Conservation (phyloP, 2,113 vertebrate genomes). For the Larimichthys polyactis region DNA sequence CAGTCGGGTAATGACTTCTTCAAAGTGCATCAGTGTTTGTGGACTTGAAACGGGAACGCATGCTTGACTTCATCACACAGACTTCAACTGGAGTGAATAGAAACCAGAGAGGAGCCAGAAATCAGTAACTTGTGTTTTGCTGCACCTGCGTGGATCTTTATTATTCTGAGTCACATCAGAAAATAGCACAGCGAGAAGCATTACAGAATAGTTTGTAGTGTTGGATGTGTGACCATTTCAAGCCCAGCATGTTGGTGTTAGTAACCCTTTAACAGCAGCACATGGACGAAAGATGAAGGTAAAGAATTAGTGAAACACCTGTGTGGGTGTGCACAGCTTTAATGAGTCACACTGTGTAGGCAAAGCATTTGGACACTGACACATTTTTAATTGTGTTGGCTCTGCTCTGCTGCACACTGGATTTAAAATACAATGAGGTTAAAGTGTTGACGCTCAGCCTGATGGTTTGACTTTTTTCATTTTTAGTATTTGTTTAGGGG, state of each 20-base stretch:
- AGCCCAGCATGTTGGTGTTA: background rate
- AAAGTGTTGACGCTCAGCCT: background rate
- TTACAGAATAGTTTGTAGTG: no score
- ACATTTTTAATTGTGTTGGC: background rate
- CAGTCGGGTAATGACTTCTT: no score
- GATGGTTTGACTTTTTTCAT: no score
- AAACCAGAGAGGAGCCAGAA: no score
- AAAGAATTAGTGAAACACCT: background rate
- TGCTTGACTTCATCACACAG: no score
- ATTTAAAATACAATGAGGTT: background rate
- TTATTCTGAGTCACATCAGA: no score
- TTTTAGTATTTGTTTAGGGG: no score
- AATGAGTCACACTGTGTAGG: background rate
- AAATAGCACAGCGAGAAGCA: no score
- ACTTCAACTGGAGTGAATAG: no score
- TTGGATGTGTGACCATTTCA: no score
- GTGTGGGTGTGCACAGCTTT: background rate
- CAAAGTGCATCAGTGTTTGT: background rate
- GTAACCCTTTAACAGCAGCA: background rate
- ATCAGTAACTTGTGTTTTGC: no score
- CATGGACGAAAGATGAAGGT: background rate
- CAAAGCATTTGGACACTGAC: background rate
- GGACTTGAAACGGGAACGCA: background rate
- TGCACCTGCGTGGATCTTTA: no score
- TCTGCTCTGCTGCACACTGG: background rate